These are phyloP conservation scores for Sarcophaga carnaria DNA, from an alignment of 2,888 invertebrate genomes.

Conservation along the genomic window DNA sequence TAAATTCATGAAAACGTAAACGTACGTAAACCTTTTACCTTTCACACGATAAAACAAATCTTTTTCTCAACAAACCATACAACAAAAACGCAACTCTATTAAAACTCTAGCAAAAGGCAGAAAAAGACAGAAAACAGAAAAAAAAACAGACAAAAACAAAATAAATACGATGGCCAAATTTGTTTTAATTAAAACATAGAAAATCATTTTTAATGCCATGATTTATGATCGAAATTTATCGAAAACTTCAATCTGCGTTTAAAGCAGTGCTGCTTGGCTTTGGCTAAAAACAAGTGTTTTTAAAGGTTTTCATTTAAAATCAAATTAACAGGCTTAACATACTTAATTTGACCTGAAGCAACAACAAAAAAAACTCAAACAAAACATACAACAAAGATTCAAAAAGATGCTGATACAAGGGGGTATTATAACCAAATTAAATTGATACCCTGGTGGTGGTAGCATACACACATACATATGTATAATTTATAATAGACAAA, in stretches of 20 bases:
- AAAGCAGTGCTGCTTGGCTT: not conserved
- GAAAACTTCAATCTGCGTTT: conserved; percentile 13
- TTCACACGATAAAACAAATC: not conserved
- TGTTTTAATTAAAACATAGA: conserved; percentile 54
- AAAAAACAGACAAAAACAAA: conserved; percentile 8
- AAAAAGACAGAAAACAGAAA: not conserved
- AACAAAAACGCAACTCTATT: not conserved
- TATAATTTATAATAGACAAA: not conserved
- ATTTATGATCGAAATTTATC: conserved; percentile 53
- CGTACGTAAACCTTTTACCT: conserved; percentile 1
- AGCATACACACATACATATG: not conserved
- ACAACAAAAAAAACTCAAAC: not conserved
- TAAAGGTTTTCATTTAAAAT: conserved; percentile 28
- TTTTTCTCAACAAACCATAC: not conserved
- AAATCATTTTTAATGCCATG: conserved; percentile 48
- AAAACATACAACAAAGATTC: not conserved
- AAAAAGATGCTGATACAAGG: not conserved
- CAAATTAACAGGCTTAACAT: conserved; percentile 37
- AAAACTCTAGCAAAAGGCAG: conserved; percentile 18
- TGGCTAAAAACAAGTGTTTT: conserved; percentile 59
- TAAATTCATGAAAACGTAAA: not conserved
- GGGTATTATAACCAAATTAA: no score
- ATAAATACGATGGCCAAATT: conserved; percentile 1
- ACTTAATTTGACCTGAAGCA: conserved; percentile 24
- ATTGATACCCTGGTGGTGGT: no score